phyloP scores from a whole-genome alignment of 2,888 invertebrate species.

The Scaptodrosophila latifasciaeformis region DNA sequence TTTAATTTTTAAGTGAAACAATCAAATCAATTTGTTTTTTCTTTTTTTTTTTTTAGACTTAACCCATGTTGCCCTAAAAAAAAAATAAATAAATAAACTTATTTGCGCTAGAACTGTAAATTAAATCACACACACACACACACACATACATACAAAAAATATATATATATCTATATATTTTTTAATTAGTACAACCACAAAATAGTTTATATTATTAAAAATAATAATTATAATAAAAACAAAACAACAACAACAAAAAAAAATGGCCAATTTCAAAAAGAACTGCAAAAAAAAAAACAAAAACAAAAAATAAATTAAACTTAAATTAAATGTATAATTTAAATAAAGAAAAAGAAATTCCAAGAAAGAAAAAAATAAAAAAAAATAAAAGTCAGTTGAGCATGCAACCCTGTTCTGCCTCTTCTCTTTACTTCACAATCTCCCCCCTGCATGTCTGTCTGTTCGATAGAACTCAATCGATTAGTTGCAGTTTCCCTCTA shows the following conservation, averaged over 20 bases:
- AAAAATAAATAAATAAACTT: conserved; percentile 29
- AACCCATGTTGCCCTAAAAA: no score
- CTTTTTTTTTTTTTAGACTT: conserved; percentile 3
- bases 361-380: no score
- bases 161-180: conserved; percentile 35
- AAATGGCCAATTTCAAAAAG: conserved; percentile 11
- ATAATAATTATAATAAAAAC: conserved; percentile 21
- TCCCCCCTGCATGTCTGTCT: conserved; percentile 21
- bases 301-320: neutral
- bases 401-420: no score
- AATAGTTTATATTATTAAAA: conserved; percentile 21
- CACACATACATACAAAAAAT: conserved; percentile 12
- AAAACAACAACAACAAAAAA: conserved; percentile 32
- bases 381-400: no score
- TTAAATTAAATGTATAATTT: no score
- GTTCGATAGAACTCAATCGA: conserved; percentile 27
- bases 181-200: conserved; percentile 55
- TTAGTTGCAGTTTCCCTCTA: conserved; percentile 23
- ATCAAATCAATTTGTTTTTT: no score
- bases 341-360: no score
- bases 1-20: no score
- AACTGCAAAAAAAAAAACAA: neutral
- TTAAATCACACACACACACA: conserved; percentile 32
- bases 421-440: no score
- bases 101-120: conserved; percentile 56